Conservation (phyloP, 2,113 vertebrate genomes). For the Gopherus evgoodei region DNA sequence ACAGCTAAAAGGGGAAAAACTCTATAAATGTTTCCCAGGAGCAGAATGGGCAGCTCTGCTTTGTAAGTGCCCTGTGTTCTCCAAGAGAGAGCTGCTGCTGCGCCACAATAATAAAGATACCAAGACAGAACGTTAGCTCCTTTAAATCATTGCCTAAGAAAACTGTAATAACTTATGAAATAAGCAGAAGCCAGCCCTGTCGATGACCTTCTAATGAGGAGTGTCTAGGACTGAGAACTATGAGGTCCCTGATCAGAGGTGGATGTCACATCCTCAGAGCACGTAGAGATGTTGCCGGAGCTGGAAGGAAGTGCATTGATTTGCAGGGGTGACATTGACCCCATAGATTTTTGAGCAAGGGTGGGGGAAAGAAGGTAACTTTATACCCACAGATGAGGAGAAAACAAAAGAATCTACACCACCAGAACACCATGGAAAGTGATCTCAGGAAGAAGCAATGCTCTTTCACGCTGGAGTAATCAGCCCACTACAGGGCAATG, state of each 20-base stretch:
- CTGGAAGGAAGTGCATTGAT: not conserved
- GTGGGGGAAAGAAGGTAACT: not conserved
- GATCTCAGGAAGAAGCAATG: not conserved
- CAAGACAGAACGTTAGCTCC: not conserved
- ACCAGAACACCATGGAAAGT: not conserved
- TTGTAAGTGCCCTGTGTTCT: not conserved
- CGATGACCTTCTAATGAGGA: not conserved
- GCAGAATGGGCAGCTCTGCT: not conserved
- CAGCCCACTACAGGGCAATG: not conserved
- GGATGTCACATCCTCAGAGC: not conserved
- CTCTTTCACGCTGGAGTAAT: not conserved
- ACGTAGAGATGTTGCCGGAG: not conserved
- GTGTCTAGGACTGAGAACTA: not conserved
- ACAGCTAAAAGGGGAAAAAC: not conserved
- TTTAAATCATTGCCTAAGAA: accelerated
- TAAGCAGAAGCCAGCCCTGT: accelerated
- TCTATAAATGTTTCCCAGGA: not conserved
- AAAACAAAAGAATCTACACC: not conserved
- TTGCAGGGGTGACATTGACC: not conserved
- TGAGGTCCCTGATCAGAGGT: not conserved
- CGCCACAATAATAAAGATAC: accelerated
- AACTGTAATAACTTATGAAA: accelerated
- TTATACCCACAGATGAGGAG: not conserved
- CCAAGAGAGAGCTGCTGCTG: not conserved
- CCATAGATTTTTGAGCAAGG: accelerated